Conservation (phyloP, 2,888 invertebrate genomes). For the Tethea ocularis region DNA sequence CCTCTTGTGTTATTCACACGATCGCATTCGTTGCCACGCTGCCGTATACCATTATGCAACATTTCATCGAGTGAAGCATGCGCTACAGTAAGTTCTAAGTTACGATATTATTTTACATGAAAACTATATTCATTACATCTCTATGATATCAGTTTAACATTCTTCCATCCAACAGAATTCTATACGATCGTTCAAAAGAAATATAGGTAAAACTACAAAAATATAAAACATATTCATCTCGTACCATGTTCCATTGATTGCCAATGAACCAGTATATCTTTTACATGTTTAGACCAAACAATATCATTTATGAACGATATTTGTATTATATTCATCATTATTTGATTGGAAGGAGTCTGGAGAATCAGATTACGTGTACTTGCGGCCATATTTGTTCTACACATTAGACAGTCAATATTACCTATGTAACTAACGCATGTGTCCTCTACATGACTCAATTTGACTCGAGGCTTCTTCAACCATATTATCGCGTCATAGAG, state of each 20-base stretch:
- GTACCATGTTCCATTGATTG: neutral
- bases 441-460: constrained; percentile 59
- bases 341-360: constrained; percentile 28
- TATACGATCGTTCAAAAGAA: too few species aligned
- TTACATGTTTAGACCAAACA: neutral
- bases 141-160: neutral
- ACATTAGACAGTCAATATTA: constrained; percentile 58
- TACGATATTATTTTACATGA: constrained; percentile 20
- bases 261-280: neutral
- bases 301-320: neutral
- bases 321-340: constrained; percentile 14
- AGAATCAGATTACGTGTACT: constrained; percentile 43
- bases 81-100: constrained; percentile 58
- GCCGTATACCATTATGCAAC: constrained; percentile 68
- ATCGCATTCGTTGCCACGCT: constrained; percentile 47
- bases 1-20: constrained; percentile 51
- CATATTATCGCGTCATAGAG: constrained; percentile 42
- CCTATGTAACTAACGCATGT: constrained; percentile 40
- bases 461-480: constrained; percentile 35
- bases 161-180: neutral
- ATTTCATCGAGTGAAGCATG: constrained; percentile 47
- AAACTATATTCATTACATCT: constrained; percentile 13
- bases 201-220: too few species aligned
- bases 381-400: constrained; percentile 67
- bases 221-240: neutral